phyloP scores from a whole-genome alignment of 1,140 invertebrate genomes.

The Andrena cerasifolii region DNA sequence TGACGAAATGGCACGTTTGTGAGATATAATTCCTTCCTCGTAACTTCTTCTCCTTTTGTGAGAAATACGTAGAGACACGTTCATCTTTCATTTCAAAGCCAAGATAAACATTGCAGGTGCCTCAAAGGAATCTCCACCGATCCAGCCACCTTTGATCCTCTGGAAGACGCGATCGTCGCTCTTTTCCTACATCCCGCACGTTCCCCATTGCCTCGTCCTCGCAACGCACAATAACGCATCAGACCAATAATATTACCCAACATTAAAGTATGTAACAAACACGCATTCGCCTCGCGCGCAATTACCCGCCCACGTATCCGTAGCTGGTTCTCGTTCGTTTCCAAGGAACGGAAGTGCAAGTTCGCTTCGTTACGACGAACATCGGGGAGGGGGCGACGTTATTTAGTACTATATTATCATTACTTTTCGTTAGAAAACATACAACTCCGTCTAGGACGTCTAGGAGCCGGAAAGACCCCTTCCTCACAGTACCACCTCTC shows the following conservation, averaged over 20 bases:
- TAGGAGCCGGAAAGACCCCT: slow-evolving; percentile 56
- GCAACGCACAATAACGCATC: slow-evolving; percentile 9
- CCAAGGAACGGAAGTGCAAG: slow-evolving; percentile 28
- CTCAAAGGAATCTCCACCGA: no score
- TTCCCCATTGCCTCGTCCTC: not conserved
- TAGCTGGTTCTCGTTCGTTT: not conserved
- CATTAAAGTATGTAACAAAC: slow-evolving; percentile 4
- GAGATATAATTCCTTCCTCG: no score
- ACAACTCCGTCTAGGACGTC: slow-evolving; percentile 39
- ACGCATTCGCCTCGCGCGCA: not conserved
- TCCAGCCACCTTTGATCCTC: no score
- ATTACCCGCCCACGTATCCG: not conserved
- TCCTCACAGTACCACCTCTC: not conserved
- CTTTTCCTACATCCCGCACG: not conserved
- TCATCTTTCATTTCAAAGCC: no score
- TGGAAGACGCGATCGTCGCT: no score
- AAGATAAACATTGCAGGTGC: no score
- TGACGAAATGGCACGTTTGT: no score
- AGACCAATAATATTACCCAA: slow-evolving; percentile 27
- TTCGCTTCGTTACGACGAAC: not conserved
- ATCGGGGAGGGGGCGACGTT: slow-evolving; percentile 11
- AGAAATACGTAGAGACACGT: no score
- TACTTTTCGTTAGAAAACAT: slow-evolving; percentile 53
- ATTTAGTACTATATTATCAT: slow-evolving; percentile 18
- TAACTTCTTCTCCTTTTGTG: no score